Conservation (phyloP, 2,888 invertebrate species). For the Podotricha telesiphe region DNA sequence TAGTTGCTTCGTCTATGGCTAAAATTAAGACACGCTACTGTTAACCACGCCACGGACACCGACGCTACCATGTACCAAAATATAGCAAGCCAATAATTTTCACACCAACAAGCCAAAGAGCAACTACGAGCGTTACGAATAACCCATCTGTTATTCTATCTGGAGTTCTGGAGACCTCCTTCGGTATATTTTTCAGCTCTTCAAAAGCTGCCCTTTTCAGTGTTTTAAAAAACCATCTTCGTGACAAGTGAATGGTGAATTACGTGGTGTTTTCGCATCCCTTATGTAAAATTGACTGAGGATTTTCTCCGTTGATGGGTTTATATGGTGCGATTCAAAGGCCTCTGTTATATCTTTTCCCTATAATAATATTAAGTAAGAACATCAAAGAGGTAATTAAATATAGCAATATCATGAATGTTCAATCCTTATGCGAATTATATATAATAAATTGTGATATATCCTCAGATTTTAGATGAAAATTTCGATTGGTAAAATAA, state of each 20-base stretch:
- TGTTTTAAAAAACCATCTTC: conserved; percentile 88
- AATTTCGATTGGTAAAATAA: neutral
- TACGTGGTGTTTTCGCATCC: conserved; percentile 85
- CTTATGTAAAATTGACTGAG: conserved; percentile 85
- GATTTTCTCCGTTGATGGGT: conserved; percentile 81
- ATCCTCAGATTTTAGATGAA: neutral
- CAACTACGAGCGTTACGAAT: conserved; percentile 60
- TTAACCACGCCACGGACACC: conserved; percentile 82
- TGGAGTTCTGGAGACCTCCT: conserved; percentile 59
- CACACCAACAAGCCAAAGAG: conserved; percentile 54
- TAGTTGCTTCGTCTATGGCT: conserved; percentile 90
- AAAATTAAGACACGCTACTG: conserved; percentile 89
- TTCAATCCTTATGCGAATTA: neutral
- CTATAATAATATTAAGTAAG: conserved; percentile 55
- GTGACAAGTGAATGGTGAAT: conserved; percentile 89
- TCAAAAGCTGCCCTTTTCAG: conserved; percentile 85
- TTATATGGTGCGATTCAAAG: conserved; percentile 89
- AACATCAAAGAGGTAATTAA: conserved; percentile 20
- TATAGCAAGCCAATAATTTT: conserved; percentile 53
- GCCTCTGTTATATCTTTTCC: conserved; percentile 92
- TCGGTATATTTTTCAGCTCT: conserved; percentile 80
- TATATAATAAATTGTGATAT: conserved; percentile 3
- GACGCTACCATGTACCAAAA: conserved; percentile 79
- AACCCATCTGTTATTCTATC: conserved; percentile 67
- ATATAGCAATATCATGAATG: neutral